Base-by-base conservation (phyloP, 2,113 vertebrate genomes). In the Isurus oxyrinchus region DNA sequence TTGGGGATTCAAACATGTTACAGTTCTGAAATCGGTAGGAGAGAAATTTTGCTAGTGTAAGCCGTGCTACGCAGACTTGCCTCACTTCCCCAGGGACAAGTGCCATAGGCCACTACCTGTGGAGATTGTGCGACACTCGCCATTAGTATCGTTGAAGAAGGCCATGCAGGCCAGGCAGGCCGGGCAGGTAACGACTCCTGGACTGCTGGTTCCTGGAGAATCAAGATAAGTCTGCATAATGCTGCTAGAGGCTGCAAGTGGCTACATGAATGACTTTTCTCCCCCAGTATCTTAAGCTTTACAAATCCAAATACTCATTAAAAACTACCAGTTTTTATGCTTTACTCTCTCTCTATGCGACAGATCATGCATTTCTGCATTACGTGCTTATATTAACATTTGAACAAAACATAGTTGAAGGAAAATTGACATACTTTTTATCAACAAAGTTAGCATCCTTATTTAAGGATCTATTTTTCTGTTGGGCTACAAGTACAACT, bases 301-400 rank as follows among this genome's bases (percentile, higher is more conserved):
- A 35, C 59, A 35, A 63, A 93, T 61, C 90, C 90, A 63, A 40
- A 59, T 93, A n/a, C 57, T 93, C 90, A 93, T 40, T 93, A 93
- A 63, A 93, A 40, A 8, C 57, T 6, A 2, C 5, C 5, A 63
- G 55, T 59, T 59, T 90, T 93, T 93, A 63, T 63, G n/a, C n/a
- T 40, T 63, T 84, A 19, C 5, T 61, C 59, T n/a, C 31, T 59
- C 57, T 63, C 14, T 59, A 61, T 59, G 90, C 59, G 14, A 23
- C 57, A 63, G 35, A 1, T 1, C 16, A 19, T 84, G 1, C 16
- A 21, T 84, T 84, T 44, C 19, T 44, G 40, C 40, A 84, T 21
- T 84, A 84, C 40, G 49, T 21, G 21, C 3, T 84, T 21, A 6
- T 84, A 21, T 19, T 44, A 40, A 84, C 4, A 5, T 44, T 84